Evolutionary conservation across 35 echinoderm and acorn worm genomes (phyloP).

Genomic region (Apostichopus japonicus): DNA sequence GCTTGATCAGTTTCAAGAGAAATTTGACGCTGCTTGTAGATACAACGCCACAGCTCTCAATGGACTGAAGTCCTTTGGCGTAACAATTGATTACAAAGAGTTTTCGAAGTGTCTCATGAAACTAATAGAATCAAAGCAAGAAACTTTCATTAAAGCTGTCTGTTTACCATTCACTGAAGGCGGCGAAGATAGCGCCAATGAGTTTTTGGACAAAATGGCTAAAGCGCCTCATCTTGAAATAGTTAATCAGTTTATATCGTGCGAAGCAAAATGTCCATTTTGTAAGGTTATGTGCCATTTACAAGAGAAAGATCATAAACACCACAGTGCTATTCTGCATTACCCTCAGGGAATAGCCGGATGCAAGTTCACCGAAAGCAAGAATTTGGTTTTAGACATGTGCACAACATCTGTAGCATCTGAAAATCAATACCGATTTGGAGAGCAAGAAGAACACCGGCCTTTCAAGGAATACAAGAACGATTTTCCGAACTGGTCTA

Average conservation of each 20-base stretch:
- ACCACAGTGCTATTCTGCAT: slow-evolving; percentile 28
- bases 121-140: not conserved
- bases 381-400: slow-evolving; percentile 8
- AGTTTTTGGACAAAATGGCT: not conserved
- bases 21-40: not conserved
- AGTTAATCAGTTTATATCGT: not conserved
- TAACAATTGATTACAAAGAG: not conserved
- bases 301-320: slow-evolving; percentile 34
- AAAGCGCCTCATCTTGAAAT: slow-evolving; percentile 45
- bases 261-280: slow-evolving; percentile 24
- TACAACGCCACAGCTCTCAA: slow-evolving; percentile 3
- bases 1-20: not conserved
- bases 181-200: not conserved
- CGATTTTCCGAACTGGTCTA: slow-evolving; percentile 43
- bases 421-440: slow-evolving; percentile 17
- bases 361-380: not conserved
- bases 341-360: slow-evolving; percentile 44
- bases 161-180: not conserved
- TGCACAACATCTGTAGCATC: slow-evolving; percentile 32
- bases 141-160: not conserved
- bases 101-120: not conserved
- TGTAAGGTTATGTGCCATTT: slow-evolving; percentile 20
- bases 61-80: slow-evolving; percentile 17
- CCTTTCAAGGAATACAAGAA: slow-evolving; percentile 40
- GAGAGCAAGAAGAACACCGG: not conserved